Percentiles rank a stretch among this genome's conserved stretches.
Conservation (phyloP, 2,888 invertebrate genomes). For the Zaprionus obscuricornis region DNA sequence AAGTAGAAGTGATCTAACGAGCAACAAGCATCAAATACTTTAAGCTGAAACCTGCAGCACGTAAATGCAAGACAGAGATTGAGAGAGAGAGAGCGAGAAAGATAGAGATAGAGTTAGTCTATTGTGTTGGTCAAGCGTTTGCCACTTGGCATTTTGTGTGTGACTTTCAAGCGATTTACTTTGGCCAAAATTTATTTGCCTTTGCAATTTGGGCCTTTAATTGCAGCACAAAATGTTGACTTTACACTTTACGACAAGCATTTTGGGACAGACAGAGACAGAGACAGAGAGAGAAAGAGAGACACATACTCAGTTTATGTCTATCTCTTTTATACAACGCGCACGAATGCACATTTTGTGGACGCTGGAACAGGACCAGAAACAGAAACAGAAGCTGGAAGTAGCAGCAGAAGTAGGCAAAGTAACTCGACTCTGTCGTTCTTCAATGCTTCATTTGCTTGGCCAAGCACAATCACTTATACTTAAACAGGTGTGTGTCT, state of each 20-base stretch:
- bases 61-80: no score
- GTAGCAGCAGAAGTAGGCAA: no score
- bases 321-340: constrained; percentile 1
- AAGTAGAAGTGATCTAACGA: constrained; percentile 10
- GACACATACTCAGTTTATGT: neutral
- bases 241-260: constrained; percentile 65
- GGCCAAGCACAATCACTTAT: constrained; percentile 54
- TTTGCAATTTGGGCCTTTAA: constrained; percentile 66
- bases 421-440: no score
- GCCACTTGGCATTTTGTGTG: constrained; percentile 31
- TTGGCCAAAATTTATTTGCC: constrained; percentile 60
- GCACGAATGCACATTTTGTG: constrained; percentile 41
- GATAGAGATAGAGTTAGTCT: neutral
- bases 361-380: no score
- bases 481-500: constrained; percentile 41
- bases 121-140: constrained; percentile 22
- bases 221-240: constrained; percentile 73
- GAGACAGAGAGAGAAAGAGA: neutral
- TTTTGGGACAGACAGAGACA: constrained; percentile 32
- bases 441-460: constrained; percentile 52
- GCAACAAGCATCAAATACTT: neutral
- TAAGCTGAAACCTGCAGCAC: constrained; percentile 1
- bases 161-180: constrained; percentile 55
- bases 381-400: no score
- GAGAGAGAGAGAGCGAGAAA: no score